Percentiles rank a stretch among this genome's conserved stretches.
phyloP scores from a whole-genome alignment of 2,888 invertebrate species.

The Griposia aprilina region DNA sequence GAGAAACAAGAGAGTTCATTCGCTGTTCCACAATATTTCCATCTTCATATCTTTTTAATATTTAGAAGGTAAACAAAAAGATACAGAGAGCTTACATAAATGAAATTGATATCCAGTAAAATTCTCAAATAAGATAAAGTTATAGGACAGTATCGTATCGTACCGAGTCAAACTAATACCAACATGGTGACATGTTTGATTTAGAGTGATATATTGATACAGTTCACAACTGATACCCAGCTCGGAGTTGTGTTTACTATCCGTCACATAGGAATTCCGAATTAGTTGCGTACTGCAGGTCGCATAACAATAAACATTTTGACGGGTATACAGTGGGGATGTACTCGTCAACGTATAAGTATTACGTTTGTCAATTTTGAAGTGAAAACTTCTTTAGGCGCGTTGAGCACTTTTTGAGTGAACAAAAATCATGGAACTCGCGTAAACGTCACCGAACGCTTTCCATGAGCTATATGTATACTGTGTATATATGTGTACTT shows the following conservation, averaged over 20 bases:
- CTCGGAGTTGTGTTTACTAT: conserved; percentile 46
- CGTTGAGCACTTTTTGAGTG: no score
- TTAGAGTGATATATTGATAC: conserved; percentile 67
- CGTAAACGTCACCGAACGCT: no score
- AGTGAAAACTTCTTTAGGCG: no score
- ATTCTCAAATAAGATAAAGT: conserved; percentile 54
- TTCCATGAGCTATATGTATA: no score
- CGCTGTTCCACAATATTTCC: not conserved
- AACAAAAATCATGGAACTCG: no score
- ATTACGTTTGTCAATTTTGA: not conserved
- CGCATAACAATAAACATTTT: conserved; percentile 27
- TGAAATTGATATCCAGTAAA: conserved; percentile 27
- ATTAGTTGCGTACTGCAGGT: conserved; percentile 1
- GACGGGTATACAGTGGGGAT: not conserved
- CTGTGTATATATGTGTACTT: no score
- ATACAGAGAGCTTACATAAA: conserved; percentile 33
- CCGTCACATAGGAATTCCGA: conserved; percentile 23
- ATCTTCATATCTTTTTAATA: conserved; percentile 15
- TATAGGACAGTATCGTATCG: conserved; percentile 29
- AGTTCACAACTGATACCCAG: conserved; percentile 55
- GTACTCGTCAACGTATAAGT: not conserved
- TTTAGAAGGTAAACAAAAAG: not conserved
- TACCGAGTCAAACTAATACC: conserved; percentile 28
- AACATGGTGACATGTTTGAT: conserved; percentile 68
- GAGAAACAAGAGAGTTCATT: not conserved